A percentile compares a stretch with the other conserved stretches of the same genome.
These are phyloP conservation scores for Naso thynnoides DNA, from an alignment of 2,797 vertebrate species.

Conservation along the genomic window DNA sequence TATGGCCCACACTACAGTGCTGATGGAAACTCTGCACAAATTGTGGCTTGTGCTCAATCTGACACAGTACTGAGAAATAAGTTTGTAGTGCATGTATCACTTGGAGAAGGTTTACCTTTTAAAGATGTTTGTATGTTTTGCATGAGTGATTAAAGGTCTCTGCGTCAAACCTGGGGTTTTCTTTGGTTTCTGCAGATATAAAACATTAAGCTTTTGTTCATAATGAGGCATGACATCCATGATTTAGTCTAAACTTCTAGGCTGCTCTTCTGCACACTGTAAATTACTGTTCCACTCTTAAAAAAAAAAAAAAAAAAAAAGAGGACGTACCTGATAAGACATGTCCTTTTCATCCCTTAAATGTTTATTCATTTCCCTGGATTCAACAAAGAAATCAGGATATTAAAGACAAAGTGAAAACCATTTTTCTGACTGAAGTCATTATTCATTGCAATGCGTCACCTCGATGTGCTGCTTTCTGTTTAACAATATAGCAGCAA, in stretches of 20 bases:
- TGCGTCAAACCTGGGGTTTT: slow-evolving; percentile 77
- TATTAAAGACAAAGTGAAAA: slow-evolving; percentile 11
- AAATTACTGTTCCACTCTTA: not conserved
- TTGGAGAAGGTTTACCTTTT: slow-evolving; percentile 81
- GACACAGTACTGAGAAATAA: not conserved
- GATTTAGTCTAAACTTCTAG: not conserved
- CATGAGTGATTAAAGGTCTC: slow-evolving; percentile 77
- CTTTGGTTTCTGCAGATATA: slow-evolving; percentile 86
- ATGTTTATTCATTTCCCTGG: slow-evolving; percentile 95
- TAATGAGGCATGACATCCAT: not conserved
- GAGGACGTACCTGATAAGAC: slow-evolving; percentile 84
- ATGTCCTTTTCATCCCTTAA: slow-evolving; percentile 92
- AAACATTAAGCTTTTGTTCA: slow-evolving; percentile 15
- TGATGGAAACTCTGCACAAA: not conserved
- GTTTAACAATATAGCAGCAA: not conserved
- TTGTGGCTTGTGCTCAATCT: not conserved
- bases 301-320: slow-evolving; percentile 10
- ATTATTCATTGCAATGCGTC: not conserved
- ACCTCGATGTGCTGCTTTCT: not conserved
- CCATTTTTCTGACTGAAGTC: not conserved
- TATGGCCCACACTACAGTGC: not conserved
- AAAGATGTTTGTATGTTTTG: slow-evolving; percentile 82
- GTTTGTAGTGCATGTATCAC: not conserved
- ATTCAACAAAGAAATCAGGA: slow-evolving; percentile 24
- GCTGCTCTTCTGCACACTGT: not conserved